Conservation (phyloP, 92 coral and sea anemone genomes). For the Hydrozoanthus gracilis region DNA sequence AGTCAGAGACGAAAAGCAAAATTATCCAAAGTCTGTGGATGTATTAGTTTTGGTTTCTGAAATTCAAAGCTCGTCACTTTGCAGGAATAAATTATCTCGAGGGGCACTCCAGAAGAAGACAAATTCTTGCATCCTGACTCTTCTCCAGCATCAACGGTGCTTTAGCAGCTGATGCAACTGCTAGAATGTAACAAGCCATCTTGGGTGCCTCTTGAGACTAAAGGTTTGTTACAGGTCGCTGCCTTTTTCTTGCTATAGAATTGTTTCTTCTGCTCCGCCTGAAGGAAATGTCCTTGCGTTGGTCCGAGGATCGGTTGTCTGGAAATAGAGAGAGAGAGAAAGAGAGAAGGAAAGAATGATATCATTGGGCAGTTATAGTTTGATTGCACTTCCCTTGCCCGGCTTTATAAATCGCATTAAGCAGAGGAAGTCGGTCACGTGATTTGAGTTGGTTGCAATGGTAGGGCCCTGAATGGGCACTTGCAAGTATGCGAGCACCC, state of each 20-base stretch:
- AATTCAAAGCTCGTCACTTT: neutral
- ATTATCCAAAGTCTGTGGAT: neutral
- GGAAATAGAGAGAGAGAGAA: neutral
- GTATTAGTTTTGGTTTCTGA: neutral
- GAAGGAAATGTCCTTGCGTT: neutral
- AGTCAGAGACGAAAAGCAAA: neutral
- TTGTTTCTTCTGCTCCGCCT: conserved; percentile 8
- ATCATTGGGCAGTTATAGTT: neutral
- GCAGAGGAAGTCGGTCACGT: too few species aligned
- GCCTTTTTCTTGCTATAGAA: neutral
- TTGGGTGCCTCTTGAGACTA: neutral
- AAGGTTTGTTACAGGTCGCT: neutral
- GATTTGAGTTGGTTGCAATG: too few species aligned
- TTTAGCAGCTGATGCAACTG: neutral
- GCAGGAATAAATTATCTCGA: neutral
- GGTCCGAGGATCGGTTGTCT: neutral
- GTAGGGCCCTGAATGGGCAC: too few species aligned
- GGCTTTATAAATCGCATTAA: too few species aligned
- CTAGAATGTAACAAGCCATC: neutral
- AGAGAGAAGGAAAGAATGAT: neutral
- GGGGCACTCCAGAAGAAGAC: neutral
- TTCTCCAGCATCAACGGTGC: neutral
- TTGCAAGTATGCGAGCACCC: too few species aligned
- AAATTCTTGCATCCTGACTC: neutral
- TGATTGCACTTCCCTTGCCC: neutral